Evolutionary conservation across 2,888 invertebrate species (phyloP), one percentile per base, ranked within the genome.

Genomic region (Cryptus viduatorius): DNA sequence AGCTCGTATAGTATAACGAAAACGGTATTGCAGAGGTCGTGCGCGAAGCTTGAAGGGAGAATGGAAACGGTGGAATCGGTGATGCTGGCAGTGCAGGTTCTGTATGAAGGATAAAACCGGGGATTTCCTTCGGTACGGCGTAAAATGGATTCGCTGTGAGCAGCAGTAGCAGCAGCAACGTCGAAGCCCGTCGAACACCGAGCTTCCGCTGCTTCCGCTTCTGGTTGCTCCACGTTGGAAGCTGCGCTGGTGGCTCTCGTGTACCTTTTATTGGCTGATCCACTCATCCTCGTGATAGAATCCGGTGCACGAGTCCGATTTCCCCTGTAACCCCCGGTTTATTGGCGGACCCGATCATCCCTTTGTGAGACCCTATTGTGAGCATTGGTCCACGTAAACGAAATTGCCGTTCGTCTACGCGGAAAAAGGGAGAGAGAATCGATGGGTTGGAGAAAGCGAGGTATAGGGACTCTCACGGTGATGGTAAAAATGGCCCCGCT

Each of bases 371-470:
- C 86, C 83, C 90, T 85, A 90, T 90, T 91, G 91, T 90, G 91
- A 90, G 89, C 92, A 93, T 90, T 89, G 90, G 91, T 90, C 91
- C 92, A 92, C 92, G 91, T 92, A 92, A 92, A 92, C 91, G 92
- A 92, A 92, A 92, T 92, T 91, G 92, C 91, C 90, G 88, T 88
- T 90, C 91, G 84, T 86, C 82, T 77, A 85, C 75, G 85, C 90
- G 90, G 89, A 83, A 85, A 81, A 78, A 81, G 79, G 37, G 37
- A 37, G 72, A 75, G 68, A 72, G 61, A 69, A 82, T 72, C 65
- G 10, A 37, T 59, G 59, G 65, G 76, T 77, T 50, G 31, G n/a
- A n/a, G 46, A 61, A 29, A 29, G 29, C 29, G 46, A n/a, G 31
- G 46, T 1, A 48, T 48, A 50, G 37, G 29, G 59, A 14, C 29